Conservation (phyloP, 2,797 vertebrate genomes). For the Falco biarmicus region DNA sequence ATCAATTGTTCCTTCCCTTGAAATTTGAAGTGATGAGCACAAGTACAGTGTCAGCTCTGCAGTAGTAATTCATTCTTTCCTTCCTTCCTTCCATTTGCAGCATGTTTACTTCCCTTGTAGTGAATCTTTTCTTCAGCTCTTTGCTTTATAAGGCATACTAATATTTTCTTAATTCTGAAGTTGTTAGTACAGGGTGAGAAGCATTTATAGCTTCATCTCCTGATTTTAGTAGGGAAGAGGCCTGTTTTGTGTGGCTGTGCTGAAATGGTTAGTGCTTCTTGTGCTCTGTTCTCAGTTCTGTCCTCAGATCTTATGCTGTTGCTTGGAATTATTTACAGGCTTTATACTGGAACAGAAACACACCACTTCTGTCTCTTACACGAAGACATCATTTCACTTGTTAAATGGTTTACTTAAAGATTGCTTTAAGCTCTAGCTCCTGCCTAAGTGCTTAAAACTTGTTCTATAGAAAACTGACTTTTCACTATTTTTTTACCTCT, state of each 20-base stretch:
- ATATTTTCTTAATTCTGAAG: not conserved
- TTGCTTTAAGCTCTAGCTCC: not conserved
- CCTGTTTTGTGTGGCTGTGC: not conserved
- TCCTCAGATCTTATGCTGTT: not conserved
- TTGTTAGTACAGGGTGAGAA: not conserved
- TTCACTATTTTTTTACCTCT: not conserved
- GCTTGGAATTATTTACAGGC: not conserved
- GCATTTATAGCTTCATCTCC: not conserved
- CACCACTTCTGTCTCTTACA: not conserved
- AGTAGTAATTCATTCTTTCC: not conserved
- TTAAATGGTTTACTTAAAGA: not conserved
- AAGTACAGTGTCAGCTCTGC: not conserved
- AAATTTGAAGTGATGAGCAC: not conserved
- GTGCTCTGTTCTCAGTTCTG: not conserved
- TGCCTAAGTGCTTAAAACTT: not conserved
- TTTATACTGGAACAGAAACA: not conserved
- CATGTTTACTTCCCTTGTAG: no score
- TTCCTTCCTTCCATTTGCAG: not conserved
- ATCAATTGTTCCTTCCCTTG: not conserved
- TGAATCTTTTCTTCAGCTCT: not conserved
- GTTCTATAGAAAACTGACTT: not conserved
- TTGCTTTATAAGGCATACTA: not conserved
- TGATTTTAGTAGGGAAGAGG: not conserved
- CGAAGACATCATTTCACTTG: not conserved
- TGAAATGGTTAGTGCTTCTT: not conserved